Evolutionary conservation across 2,888 invertebrate species (phyloP), one percentile per base, ranked within the genome.

Genomic region (Dryomyza anilis): DNA sequence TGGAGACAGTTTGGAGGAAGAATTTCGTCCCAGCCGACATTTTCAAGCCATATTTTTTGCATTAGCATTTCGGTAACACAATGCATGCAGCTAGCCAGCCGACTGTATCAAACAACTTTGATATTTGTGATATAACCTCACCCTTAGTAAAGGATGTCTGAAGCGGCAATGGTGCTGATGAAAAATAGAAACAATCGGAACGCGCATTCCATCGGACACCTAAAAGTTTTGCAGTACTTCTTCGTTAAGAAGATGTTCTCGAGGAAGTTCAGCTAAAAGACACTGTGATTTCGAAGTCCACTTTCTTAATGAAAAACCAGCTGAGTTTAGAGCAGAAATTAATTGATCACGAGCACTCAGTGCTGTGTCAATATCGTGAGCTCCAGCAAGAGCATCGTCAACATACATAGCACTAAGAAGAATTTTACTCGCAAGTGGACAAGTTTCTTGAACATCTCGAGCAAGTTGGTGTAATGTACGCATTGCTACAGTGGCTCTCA

Each of bases 331-430:
- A n/a, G n/a, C n/a, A n/a, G n/a, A n/a, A n/a, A n/a, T n/a, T n/a
- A n/a, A n/a, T n/a, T n/a, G n/a, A 52, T 61, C 14, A 12, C 59
- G 36, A 1, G 66, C 36, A 0, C 21, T 19, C 2, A 63, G 46
- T 10, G 68, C 58, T 1, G 68, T 46, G 4, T 56, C 16, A 10
- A 60, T 27, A 8, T 64, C 57, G 19, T 69, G 64, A 8, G 64
- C 57, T 3, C 70, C 71, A 4, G 64, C 67, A 12, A 57, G 14
- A 3, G 43, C 56, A 19, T 57, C 56, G 14, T 57, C 56, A 3
- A 57, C 56, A 16, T 36, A 39, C 56, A 57, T 57, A 12, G 6
- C 6, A 6, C 12, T 33, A 33, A 6, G 33, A 8, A 33, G 33
- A 33, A 33, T 33, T 33, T 33, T 19, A n/a, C 23, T 6, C 4